phyloP scores from a whole-genome alignment of 2,888 invertebrate genomes.

The Alviniconcha strummeri region DNA sequence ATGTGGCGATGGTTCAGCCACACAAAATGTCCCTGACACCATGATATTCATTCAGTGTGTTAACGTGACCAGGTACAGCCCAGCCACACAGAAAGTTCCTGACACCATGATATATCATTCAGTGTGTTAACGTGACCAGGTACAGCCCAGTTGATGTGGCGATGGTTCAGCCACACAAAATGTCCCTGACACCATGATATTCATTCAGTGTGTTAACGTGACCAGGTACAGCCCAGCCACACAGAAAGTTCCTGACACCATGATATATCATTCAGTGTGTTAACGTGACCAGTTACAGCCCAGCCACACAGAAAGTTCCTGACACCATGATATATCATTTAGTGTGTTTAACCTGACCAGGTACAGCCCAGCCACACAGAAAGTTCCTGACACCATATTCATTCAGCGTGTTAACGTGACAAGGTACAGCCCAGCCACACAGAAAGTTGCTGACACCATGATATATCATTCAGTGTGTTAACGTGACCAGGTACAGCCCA shows the following conservation, averaged over 20 bases:
- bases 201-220: background rate
- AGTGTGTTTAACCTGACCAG: conserved; percentile 43
- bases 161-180: conserved; percentile 7
- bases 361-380: conserved; percentile 93
- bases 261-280: background rate
- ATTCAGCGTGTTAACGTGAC: background rate
- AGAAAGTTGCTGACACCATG: background rate
- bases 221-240: background rate
- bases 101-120: background rate
- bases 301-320: no score
- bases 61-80: background rate
- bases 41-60: background rate
- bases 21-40: conserved; percentile 79
- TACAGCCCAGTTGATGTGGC: background rate
- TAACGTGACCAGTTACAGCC: background rate
- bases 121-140: background rate
- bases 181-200: background rate
- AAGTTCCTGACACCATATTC: conserved; percentile 68
- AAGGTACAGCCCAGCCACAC: background rate
- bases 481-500: background rate
- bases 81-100: background rate
- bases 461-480: background rate
- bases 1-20: conserved; percentile 89
- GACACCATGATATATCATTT: background rate
- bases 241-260: background rate